Conservation (phyloP, 2,797 vertebrate genomes). For the Spinibarbus caldwelli region DNA sequence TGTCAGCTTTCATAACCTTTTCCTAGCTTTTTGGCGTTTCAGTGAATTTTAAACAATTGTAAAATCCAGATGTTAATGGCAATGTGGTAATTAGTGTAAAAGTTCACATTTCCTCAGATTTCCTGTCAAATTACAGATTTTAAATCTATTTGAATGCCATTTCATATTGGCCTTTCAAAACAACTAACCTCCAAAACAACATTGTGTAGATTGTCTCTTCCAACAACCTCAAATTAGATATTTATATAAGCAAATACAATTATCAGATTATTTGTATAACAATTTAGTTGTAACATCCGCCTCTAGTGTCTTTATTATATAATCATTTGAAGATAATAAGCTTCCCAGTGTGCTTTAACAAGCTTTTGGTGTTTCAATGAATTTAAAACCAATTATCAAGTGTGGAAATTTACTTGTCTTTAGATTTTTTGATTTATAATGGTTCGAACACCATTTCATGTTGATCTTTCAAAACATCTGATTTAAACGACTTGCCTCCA, state of each 20-base stretch:
- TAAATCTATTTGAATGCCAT: not conserved
- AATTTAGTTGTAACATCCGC: not conserved
- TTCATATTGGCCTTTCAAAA: not conserved
- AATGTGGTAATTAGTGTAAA: not conserved
- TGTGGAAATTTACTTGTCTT: not conserved
- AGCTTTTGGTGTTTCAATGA: conserved; percentile 8
- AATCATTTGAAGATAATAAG: not conserved
- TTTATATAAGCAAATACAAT: not conserved
- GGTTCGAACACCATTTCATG: not conserved
- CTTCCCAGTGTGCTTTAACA: not conserved
- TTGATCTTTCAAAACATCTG: conserved; percentile 8
- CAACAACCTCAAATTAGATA: conserved; percentile 63
- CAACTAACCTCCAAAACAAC: not conserved
- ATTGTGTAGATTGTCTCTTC: not conserved
- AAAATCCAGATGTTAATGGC: not conserved
- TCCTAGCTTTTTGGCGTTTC: not conserved
- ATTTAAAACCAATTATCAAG: conserved; percentile 1
- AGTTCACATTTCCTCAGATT: not conserved
- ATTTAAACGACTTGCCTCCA: not conserved
- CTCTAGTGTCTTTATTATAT: not conserved
- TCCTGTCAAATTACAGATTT: not conserved
- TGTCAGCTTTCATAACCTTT: not conserved
- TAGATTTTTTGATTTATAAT: not conserved
- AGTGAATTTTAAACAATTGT: not conserved
- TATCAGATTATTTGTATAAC: not conserved